Base-by-base conservation (phyloP, 1,140 invertebrate genomes). In the Drosophila repletoides region DNA sequence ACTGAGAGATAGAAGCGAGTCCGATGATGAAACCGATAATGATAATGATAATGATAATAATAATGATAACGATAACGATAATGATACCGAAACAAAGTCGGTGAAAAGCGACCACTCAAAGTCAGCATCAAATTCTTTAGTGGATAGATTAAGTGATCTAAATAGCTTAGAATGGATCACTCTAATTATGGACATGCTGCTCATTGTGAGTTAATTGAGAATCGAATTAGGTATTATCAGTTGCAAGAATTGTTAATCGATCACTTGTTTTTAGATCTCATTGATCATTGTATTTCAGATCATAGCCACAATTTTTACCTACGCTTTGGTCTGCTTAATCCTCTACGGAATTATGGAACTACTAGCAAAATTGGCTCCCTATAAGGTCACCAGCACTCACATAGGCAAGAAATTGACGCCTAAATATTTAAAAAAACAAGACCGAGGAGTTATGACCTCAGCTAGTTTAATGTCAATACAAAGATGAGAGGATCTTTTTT, bases 261-360 rank as follows among this genome's bases (percentile, higher is more conserved):
- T 26, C 36, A 70, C n/a, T 71, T 76, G 34, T 70, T 76, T n/a
- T 64, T 34, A 83, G 77, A 66, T 83, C 40, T 70, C 29, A 61
- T 61, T 72, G 70, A 33, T 74, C 51, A 77, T 83, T 74, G 26
- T 71, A 45, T 77, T 83, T 71, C 79, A 83, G 74, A 29, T 84
- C 10, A 10, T 38, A 3, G 5, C 51, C 12, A 79, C 70, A 5
- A 12, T 61, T n/a, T 5, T 26, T 7, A 34, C 53, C 3, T 83
- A 83, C 28, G 4, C 49, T 14, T 1, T 74, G 15, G 40, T 83
- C 4, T 77, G 69, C 15, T 2, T 53, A 1, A 4, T 22, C 1
- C 58, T 83, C 1, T 84, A 60, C 19, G 41, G 24, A 0, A 38
- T 74, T 0, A 43, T 83, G 29, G 52, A 77, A 28, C 9, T 83